These are phyloP conservation scores for Thelaira solivaga DNA, from an alignment of 2,888 invertebrate species.

Conservation along the genomic window DNA sequence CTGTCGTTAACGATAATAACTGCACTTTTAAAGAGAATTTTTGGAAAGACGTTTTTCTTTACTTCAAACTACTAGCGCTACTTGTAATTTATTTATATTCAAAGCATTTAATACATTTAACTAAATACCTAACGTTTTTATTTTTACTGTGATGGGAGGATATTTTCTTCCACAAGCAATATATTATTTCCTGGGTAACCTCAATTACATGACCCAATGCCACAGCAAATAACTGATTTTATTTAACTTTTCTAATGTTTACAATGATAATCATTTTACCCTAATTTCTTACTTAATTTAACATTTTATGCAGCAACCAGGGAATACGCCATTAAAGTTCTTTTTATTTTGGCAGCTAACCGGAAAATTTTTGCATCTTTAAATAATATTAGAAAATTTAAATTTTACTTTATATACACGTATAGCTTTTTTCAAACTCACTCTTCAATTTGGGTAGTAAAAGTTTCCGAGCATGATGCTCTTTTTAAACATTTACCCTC, in stretches of 20 bases:
- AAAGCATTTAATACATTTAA: too few species aligned
- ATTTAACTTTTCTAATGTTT: too few species aligned
- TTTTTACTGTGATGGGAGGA: too few species aligned
- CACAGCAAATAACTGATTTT: too few species aligned
- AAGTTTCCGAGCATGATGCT: constrained; percentile 70
- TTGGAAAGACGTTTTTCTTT: too few species aligned
- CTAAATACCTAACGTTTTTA: too few species aligned
- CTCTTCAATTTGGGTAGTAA: constrained; percentile 70
- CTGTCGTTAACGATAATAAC: constrained; percentile 43
- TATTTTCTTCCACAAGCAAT: too few species aligned
- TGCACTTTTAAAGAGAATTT: constrained; percentile 32
- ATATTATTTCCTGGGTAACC: too few species aligned
- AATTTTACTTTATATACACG: not conserved
- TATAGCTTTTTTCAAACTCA: too few species aligned
- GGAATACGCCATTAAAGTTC: constrained; percentile 72
- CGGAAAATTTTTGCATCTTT: constrained; percentile 67
- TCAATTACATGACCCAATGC: too few species aligned
- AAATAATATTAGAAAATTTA: constrained; percentile 3
- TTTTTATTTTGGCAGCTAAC: constrained; percentile 71
- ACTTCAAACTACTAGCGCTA: too few species aligned
- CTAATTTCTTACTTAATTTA: constrained; percentile 43
- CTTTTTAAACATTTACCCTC: constrained; percentile 72
- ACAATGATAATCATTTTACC: not conserved
- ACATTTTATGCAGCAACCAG: constrained; percentile 73
- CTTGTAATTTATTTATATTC: too few species aligned